These are phyloP conservation scores for Planiliza haematocheilus DNA, from an alignment of 2,113 vertebrate genomes.

Conservation along the genomic window DNA sequence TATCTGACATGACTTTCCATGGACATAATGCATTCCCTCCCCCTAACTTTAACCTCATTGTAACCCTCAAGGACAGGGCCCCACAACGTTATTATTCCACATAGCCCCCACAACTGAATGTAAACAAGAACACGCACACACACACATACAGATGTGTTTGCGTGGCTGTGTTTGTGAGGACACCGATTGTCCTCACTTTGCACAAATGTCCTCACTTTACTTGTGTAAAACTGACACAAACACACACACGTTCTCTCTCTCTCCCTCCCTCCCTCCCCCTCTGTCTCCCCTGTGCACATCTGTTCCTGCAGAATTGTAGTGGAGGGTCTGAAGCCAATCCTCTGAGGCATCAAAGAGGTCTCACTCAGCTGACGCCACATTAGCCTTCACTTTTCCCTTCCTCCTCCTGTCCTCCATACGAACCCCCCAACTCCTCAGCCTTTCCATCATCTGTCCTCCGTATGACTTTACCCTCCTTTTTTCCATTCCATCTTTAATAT, in stretches of 20 bases:
- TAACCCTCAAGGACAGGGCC: too few relatives aligned
- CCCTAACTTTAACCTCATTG: too few relatives aligned
- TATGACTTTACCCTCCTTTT: slow-evolving; percentile 39
- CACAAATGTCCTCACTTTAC: too few relatives aligned
- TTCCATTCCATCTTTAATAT: slow-evolving; percentile 40
- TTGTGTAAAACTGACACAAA: background rate
- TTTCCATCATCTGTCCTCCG: slow-evolving; percentile 34
- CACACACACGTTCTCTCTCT: background rate
- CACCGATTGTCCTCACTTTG: too few relatives aligned
- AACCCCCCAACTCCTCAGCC: background rate
- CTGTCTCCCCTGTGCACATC: background rate
- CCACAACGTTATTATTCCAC: too few relatives aligned
- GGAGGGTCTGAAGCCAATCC: slow-evolving; percentile 25
- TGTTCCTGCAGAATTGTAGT: slow-evolving; percentile 19
- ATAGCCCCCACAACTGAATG: too few relatives aligned
- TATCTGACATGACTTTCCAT: too few relatives aligned
- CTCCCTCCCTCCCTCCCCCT: too few relatives aligned
- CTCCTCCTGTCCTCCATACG: slow-evolving; percentile 25
- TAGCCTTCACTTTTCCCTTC: slow-evolving; percentile 37
- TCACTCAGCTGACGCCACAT: slow-evolving; percentile 53
- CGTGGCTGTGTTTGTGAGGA: too few relatives aligned
- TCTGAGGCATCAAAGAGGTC: slow-evolving; percentile 40
- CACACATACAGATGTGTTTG: too few relatives aligned
- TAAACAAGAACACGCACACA: too few relatives aligned
- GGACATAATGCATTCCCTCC: too few relatives aligned